Evolutionary conservation across 2,113 vertebrate species (phyloP).

Genomic region (Prochilodus magdalenae): DNA sequence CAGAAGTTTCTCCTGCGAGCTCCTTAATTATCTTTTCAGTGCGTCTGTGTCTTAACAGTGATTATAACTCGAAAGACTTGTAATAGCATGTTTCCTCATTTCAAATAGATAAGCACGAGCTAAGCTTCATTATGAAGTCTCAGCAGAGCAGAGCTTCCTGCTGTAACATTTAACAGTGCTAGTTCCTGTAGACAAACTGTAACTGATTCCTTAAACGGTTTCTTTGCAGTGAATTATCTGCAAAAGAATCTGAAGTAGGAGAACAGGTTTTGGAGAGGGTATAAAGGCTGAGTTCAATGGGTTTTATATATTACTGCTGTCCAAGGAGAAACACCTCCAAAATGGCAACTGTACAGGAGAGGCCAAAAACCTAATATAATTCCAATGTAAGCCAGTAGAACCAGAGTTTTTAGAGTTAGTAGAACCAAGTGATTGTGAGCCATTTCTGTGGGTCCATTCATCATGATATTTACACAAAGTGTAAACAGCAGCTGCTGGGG

Average conservation of each 20-base stretch:
- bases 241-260: background rate
- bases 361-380: no score
- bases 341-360: no score
- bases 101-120: slow-evolving; percentile 20
- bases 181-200: background rate
- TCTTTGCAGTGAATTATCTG: background rate
- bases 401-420: no score
- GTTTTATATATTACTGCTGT: no score
- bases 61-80: slow-evolving; percentile 43
- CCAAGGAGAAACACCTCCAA: no score
- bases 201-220: background rate
- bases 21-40: slow-evolving; percentile 48
- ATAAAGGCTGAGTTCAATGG: background rate
- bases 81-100: slow-evolving; percentile 42
- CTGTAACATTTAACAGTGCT: slow-evolving; percentile 33
- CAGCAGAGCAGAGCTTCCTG: background rate
- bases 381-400: no score
- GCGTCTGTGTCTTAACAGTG: slow-evolving; percentile 35
- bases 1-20: slow-evolving; percentile 15
- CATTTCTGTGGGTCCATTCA: no score
- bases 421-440: no score
- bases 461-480: no score
- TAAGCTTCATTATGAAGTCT: slow-evolving; percentile 10
- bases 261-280: background rate
- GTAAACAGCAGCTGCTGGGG: no score